Base-by-base conservation (phyloP, 2,888 invertebrate species). In the Parnassius glacialis region DNA sequence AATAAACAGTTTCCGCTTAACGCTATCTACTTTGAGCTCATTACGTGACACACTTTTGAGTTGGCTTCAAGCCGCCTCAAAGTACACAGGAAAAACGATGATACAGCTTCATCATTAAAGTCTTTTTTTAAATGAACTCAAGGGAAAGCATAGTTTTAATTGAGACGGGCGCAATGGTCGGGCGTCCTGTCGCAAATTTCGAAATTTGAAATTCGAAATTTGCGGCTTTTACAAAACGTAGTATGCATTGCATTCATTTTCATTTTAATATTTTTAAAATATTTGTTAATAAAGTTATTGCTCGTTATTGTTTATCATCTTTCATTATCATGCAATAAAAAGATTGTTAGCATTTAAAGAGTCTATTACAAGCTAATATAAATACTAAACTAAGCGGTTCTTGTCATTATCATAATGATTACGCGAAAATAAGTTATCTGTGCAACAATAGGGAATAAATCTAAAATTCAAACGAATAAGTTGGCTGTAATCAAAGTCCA, bases 1-100 rank as follows among this genome's bases (percentile, higher is more conserved):
- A 48, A 45, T 34, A 41, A 58, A 20, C 55, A 44, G 58, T 11
- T 45, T 34, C 63, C 59, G 63, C 63, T 59, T 52, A 55, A 59
- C 59, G 55, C 59, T 63, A 25, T 45, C 52, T 16, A 59, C 63
- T 16, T 12, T 57, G 52, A 10, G 48, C 59, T 57, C 59, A 59
- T 60, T 59, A 64, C 20, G 84, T 90, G 90, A 90, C 90, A 90
- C 82, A 90, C 86, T 88, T 90, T 88, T 84, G 84, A 87, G 78
- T 90, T 90, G 90, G 90, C 90, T 85, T 79, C 81, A 81, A 84
- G 88, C 89, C 90, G 85, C 78, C 71, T 64, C 55, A 44, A 64
- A 64, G 52, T 69, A 67, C 83, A 79, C 69, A 66, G 74, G 61
- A 81, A 79, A 79, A 67, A 65, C 68, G 70, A 78, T 83, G 74